Evolutionary conservation across 2,113 vertebrate species (phyloP).

Genomic region (Platanista minor): DNA sequence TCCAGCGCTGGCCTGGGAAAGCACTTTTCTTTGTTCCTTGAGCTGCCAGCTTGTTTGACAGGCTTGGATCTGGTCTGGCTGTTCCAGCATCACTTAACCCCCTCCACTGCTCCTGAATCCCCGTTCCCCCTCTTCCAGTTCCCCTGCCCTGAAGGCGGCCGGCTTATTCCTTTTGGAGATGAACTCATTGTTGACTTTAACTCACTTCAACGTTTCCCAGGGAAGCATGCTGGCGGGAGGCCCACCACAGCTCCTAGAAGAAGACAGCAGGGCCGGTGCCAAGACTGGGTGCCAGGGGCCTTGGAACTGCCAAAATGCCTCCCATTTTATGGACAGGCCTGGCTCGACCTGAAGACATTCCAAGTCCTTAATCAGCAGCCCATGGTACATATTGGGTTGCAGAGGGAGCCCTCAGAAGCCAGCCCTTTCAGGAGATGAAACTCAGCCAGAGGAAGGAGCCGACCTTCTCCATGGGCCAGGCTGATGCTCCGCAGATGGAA

Average conservation of each 20-base stretch:
- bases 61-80: constrained; percentile 38
- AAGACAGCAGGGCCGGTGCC: constrained; percentile 66
- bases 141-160: constrained; percentile 56
- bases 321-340: constrained; percentile 72
- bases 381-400: constrained; percentile 54
- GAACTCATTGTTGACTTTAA: constrained; percentile 78
- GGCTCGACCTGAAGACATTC: constrained; percentile 67
- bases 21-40: constrained; percentile 14
- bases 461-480: background rate
- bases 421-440: constrained; percentile 22
- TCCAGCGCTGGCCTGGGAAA: constrained; percentile 37
- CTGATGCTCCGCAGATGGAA: constrained; percentile 43
- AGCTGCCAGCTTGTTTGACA: background rate
- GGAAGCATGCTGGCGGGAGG: constrained; percentile 67
- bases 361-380: constrained; percentile 68
- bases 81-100: constrained; percentile 21
- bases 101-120: background rate
- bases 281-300: constrained; percentile 70
- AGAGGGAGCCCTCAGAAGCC: constrained; percentile 54
- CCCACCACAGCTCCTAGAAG: constrained; percentile 72
- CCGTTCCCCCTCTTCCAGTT: background rate
- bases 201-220: constrained; percentile 75
- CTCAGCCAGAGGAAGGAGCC: background rate
- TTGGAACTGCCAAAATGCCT: constrained; percentile 71
- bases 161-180: constrained; percentile 73